phyloP scores from a whole-genome alignment of 2,888 invertebrate genomes.

The Drosophila phalerata region DNA sequence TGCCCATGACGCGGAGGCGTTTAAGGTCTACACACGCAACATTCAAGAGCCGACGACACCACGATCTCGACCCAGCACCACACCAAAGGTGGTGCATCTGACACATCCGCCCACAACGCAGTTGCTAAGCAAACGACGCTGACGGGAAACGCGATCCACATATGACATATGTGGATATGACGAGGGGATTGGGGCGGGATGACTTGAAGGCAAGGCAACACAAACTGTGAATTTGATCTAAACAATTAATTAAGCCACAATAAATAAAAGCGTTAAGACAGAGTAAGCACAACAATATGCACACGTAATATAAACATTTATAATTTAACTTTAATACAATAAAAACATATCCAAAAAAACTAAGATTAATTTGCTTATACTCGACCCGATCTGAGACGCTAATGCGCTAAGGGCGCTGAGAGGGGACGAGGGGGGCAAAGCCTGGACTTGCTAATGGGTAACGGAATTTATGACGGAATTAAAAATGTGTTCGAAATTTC shows the following conservation, averaged over 20 bases:
- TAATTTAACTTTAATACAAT: background rate
- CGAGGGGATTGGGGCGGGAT: slow-evolving; percentile 23
- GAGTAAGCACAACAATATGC: slow-evolving; percentile 18
- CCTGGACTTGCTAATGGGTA: slow-evolving; percentile 36
- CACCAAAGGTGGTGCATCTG: slow-evolving; percentile 56
- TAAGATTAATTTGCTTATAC: slow-evolving; percentile 39
- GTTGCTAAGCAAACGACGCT: slow-evolving; percentile 13
- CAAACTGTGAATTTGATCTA: slow-evolving; percentile 68
- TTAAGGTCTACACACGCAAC: slow-evolving; percentile 68
- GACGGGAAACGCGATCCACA: slow-evolving; percentile 8
- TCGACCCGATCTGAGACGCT: slow-evolving; percentile 22
- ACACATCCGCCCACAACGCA: slow-evolving; percentile 56
- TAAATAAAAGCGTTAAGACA: slow-evolving; percentile 60
- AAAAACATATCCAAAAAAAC: slow-evolving; percentile 14
- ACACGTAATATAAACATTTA: background rate
- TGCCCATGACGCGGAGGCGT: slow-evolving; percentile 69
- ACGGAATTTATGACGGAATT: slow-evolving; percentile 36
- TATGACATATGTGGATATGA: background rate
- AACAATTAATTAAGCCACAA: slow-evolving; percentile 62
- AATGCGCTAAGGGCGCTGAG: slow-evolving; percentile 11
- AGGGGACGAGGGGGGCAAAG: background rate
- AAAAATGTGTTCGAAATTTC: slow-evolving; percentile 11
- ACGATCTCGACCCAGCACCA: slow-evolving; percentile 42
- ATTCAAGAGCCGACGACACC: slow-evolving; percentile 51
- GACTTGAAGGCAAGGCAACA: slow-evolving; percentile 13